Conservation (phyloP, 2,888 invertebrate genomes). For the Clusia tigrina region DNA sequence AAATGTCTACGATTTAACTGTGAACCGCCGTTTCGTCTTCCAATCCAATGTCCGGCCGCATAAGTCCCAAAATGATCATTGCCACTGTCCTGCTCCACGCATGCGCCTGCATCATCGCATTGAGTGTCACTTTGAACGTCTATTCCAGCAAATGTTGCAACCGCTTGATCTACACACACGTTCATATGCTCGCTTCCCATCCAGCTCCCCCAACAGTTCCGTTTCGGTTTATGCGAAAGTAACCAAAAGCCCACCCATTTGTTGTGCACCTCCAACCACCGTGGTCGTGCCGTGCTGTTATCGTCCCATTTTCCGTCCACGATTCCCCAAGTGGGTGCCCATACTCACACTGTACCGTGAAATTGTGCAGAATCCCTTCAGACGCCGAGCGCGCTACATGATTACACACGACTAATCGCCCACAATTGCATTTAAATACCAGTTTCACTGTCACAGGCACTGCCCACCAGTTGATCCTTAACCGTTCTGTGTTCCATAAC, state of each 20-base stretch:
- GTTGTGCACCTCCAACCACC: conserved; percentile 22
- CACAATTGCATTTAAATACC: background rate
- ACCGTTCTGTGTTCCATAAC: conserved; percentile 2
- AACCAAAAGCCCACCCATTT: conserved; percentile 19
- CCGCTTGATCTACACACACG: conserved; percentile 25
- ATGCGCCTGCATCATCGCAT: conserved; percentile 43
- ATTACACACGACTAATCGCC: conserved; percentile 33
- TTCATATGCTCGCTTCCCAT: conserved; percentile 17
- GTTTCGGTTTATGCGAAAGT: background rate
- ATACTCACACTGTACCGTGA: conserved; percentile 44
- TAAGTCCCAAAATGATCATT: background rate
- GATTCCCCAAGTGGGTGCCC: conserved; percentile 45
- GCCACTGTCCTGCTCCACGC: conserved; percentile 36
- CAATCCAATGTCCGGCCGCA: conserved; percentile 14
- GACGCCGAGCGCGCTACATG: conserved; percentile 36
- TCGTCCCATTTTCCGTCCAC: conserved; percentile 38
- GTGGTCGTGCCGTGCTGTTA: conserved; percentile 17
- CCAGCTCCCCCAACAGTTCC: background rate
- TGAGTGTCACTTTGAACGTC: conserved; percentile 42
- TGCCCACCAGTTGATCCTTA: background rate
- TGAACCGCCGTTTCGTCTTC: conserved; percentile 41
- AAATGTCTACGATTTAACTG: conserved; percentile 36
- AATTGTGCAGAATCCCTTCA: conserved; percentile 41
- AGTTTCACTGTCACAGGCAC: background rate
- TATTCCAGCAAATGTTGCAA: conserved; percentile 38